Conservation (phyloP, 2,797 vertebrate genomes). For the Danio kyathit region DNA sequence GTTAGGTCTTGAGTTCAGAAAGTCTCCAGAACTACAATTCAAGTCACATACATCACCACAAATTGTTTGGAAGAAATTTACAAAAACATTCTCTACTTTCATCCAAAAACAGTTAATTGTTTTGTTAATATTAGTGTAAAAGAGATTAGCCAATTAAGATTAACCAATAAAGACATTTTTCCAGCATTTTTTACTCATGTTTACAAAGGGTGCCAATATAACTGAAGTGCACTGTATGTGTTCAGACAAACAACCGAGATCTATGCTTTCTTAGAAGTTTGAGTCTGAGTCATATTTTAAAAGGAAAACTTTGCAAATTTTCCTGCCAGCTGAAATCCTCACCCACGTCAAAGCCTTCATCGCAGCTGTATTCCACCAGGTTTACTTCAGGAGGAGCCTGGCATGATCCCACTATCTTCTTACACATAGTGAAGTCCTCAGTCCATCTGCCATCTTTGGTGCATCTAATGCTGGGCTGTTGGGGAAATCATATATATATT, state of each 20-base stretch:
- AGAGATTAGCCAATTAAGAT: too few relatives aligned
- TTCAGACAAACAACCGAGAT: neutral
- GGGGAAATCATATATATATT: constrained; percentile 36
- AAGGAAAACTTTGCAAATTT: neutral
- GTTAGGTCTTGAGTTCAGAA: too few relatives aligned
- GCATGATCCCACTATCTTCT: constrained; percentile 85
- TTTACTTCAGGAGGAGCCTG: constrained; percentile 79
- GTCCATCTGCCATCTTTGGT: constrained; percentile 92
- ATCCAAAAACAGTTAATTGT: too few relatives aligned
- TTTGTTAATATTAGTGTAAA: too few relatives aligned
- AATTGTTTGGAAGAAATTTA: too few relatives aligned
- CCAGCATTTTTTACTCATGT: too few relatives aligned
- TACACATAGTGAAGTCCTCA: constrained; percentile 87
- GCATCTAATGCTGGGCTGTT: constrained; percentile 86
- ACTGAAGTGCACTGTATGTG: neutral
- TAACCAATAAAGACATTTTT: too few relatives aligned
- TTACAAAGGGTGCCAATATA: too few relatives aligned
- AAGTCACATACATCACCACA: too few relatives aligned
- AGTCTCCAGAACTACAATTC: too few relatives aligned
- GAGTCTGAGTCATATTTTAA: neutral
- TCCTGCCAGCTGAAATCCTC: constrained; percentile 64
- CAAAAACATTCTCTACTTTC: too few relatives aligned
- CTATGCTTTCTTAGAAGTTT: neutral
- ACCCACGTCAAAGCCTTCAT: constrained; percentile 88
- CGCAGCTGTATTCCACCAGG: constrained; percentile 90